Evolutionary conservation across 2,797 vertebrate species (phyloP).

Genomic region (Coregonus ussuriensis): DNA sequence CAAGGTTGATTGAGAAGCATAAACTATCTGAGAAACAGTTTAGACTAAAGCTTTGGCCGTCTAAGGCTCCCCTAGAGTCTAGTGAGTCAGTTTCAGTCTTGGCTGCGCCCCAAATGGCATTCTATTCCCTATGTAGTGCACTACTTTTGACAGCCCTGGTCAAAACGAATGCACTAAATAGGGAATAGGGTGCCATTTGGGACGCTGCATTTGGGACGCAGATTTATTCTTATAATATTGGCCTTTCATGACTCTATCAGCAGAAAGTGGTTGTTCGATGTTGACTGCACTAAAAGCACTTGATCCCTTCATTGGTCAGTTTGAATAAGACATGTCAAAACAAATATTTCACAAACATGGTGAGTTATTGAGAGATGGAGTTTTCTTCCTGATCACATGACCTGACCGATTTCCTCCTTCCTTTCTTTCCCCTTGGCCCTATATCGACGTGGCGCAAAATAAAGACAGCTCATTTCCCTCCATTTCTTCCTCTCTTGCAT

Average conservation of each 20-base stretch:
- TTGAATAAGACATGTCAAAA: not conserved
- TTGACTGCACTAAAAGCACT: not conserved
- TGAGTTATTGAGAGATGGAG: too few species aligned
- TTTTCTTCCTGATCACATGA: too few species aligned
- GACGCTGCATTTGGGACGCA: not conserved
- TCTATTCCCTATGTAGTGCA: too few species aligned
- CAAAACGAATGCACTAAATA: not conserved
- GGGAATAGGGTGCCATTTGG: not conserved
- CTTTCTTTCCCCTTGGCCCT: constrained; percentile 3
- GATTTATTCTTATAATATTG: not conserved
- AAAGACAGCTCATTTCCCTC: too few species aligned
- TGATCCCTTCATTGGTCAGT: not conserved
- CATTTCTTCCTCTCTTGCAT: not conserved
- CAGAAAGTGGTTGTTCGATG: not conserved
- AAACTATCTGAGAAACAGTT: constrained; percentile 63
- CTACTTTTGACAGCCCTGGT: not conserved
- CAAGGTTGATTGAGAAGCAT: constrained; percentile 78
- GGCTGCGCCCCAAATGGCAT: too few species aligned
- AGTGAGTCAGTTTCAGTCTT: not conserved
- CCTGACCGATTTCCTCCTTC: not conserved
- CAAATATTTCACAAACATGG: constrained; percentile 27
- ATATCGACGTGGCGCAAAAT: too few species aligned
- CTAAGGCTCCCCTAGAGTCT: constrained; percentile 16
- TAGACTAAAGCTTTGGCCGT: constrained; percentile 46
- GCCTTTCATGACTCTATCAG: not conserved